A percentile compares a stretch with the other conserved stretches of the same genome.
phyloP scores from a whole-genome alignment of 2,797 vertebrate genomes.

The Dipus sagitta region DNA sequence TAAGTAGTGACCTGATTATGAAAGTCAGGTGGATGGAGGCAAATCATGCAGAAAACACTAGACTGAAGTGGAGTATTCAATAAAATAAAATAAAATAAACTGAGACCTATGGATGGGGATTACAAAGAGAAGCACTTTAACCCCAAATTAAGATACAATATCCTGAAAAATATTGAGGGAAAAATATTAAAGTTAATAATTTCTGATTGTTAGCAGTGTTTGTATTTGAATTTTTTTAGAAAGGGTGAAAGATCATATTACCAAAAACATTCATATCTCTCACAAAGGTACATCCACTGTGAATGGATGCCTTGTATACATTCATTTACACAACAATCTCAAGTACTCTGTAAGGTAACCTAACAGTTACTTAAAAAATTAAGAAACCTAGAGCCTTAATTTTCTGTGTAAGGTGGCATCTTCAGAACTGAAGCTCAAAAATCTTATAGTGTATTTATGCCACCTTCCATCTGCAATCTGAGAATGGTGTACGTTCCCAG shows the following conservation, averaged over 20 bases:
- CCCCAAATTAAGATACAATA: neutral
- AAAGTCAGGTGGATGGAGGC: neutral
- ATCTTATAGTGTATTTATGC: no score
- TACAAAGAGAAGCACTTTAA: neutral
- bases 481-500: neutral
- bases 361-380: constrained; percentile 1
- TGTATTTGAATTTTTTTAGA: neutral
- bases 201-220: neutral
- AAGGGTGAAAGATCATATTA: neutral
- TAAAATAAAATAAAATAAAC: neutral
- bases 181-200: constrained; percentile 4
- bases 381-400: neutral
- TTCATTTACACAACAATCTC: neutral
- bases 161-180: neutral
- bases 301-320: neutral
- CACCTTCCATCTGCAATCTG: neutral
- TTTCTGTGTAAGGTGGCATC: neutral
- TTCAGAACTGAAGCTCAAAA: neutral
- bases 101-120: neutral
- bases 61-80: neutral
- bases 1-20: neutral
- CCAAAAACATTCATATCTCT: neutral
- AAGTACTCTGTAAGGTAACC: neutral
- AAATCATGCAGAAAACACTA: neutral
- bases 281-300: neutral